Conservation (phyloP, 2,888 invertebrate species). For the Diaphora mendica region DNA sequence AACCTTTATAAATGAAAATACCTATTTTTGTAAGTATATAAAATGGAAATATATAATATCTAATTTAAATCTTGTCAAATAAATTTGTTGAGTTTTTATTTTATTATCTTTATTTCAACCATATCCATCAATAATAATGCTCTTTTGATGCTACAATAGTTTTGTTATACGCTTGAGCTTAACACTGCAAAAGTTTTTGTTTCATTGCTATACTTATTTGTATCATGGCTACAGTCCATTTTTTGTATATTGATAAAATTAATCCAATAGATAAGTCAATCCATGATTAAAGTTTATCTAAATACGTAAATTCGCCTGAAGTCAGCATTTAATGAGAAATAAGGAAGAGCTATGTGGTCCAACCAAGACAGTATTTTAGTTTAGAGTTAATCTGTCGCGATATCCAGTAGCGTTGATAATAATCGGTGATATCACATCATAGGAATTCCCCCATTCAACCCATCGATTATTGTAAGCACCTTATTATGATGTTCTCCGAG, state of each 20-base stretch:
- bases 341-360: too few relatives aligned
- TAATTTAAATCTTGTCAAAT: constrained; percentile 40
- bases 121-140: background rate
- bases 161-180: too few relatives aligned
- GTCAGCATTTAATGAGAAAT: background rate
- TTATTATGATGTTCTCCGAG: too few relatives aligned
- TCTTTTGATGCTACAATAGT: background rate
- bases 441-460: too few relatives aligned
- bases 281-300: background rate
- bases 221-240: background rate
- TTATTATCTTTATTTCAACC: constrained; percentile 17
- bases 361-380: too few relatives aligned
- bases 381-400: too few relatives aligned
- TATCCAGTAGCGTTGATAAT: too few relatives aligned
- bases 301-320: background rate
- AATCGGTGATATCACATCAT: too few relatives aligned
- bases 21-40: constrained; percentile 53
- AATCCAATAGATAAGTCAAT: background rate
- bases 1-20: constrained; percentile 21
- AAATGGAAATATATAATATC: constrained; percentile 18
- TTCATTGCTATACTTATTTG: background rate
- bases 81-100: constrained; percentile 44
- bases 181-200: background rate
- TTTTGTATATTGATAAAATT: background rate
- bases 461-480: too few relatives aligned